Evolutionary conservation across 2,113 vertebrate species (phyloP).

Genomic region (Bettongia penicillata): DNA sequence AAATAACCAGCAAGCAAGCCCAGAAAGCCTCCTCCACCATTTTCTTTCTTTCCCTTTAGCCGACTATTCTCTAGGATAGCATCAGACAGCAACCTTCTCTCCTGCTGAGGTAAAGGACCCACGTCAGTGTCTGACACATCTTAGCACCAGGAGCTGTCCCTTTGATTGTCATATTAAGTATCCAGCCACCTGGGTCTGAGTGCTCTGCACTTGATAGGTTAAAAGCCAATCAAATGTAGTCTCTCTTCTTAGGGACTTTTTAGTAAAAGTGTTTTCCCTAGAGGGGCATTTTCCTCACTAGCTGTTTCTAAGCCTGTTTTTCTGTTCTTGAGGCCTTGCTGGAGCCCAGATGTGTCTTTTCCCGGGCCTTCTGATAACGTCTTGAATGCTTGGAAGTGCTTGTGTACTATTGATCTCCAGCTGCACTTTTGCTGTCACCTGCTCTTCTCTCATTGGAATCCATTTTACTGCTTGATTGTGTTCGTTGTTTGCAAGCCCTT

Average conservation of each 20-base stretch:
- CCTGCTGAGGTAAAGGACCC: background rate
- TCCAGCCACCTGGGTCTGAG: slow-evolving; percentile 26
- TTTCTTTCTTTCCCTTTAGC: slow-evolving; percentile 25
- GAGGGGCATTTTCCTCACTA: slow-evolving; percentile 18
- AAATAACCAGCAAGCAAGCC: slow-evolving; percentile 34
- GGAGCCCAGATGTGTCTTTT: slow-evolving; percentile 59
- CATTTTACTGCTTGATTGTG: slow-evolving; percentile 76
- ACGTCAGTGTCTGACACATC: background rate
- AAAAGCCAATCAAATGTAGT: slow-evolving; percentile 42
- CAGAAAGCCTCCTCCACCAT: background rate
- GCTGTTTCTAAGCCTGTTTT: slow-evolving; percentile 47
- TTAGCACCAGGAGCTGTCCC: background rate
- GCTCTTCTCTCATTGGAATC: slow-evolving; percentile 76
- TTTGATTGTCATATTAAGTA: slow-evolving; percentile 37
- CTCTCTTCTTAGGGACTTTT: slow-evolving; percentile 53
- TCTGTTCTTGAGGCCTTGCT: slow-evolving; percentile 46
- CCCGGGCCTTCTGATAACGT: slow-evolving; percentile 67
- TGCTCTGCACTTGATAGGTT: slow-evolving; percentile 40
- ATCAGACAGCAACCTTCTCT: background rate
- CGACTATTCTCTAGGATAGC: background rate
- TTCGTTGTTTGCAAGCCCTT: slow-evolving; percentile 77
- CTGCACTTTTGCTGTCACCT: slow-evolving; percentile 72
- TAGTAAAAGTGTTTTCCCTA: slow-evolving; percentile 65
- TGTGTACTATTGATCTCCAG: slow-evolving; percentile 66
- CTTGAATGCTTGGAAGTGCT: slow-evolving; percentile 74